Evolutionary conservation across 2,797 vertebrate species (phyloP).

Genomic region (Sebastes cheni): DNA sequence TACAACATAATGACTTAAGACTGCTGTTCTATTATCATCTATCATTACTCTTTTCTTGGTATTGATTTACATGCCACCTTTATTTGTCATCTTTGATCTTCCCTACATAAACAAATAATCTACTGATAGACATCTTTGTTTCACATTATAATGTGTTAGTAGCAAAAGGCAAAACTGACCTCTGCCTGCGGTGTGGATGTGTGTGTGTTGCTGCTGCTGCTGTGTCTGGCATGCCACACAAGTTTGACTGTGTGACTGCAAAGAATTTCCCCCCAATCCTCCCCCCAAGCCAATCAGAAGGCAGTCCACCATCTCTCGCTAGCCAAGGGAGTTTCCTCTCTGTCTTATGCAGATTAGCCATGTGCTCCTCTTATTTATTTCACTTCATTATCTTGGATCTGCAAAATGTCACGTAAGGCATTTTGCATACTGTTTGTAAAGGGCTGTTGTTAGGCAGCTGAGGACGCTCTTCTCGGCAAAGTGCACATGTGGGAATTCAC

Average conservation of each 20-base stretch:
- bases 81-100: conserved; percentile 3
- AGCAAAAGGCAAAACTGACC: conserved; percentile 18
- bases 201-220: conserved; percentile 19
- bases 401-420: conserved; percentile 85
- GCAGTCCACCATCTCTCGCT: conserved; percentile 89
- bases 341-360: conserved; percentile 99
- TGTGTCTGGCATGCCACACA: conserved; percentile 64
- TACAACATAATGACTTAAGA: neutral
- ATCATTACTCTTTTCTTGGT: neutral
- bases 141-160: neutral
- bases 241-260: conserved; percentile 73
- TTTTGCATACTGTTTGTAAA: conserved; percentile 75
- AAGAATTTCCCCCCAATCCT: conserved; percentile 78
- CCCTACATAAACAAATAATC: neutral
- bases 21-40: neutral
- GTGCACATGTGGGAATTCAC: conserved; percentile 23
- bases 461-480: conserved; percentile 15
- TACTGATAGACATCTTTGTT: neutral
- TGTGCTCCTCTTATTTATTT: conserved; percentile 94
- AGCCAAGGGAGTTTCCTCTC: conserved; percentile 91
- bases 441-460: conserved; percentile 32
- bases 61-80: neutral
- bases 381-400: conserved; percentile 81
- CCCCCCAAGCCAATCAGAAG: conserved; percentile 85
- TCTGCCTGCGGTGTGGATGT: neutral